Base-by-base conservation (phyloP, 2,888 invertebrate species). In the Ceraclea dissimilis region DNA sequence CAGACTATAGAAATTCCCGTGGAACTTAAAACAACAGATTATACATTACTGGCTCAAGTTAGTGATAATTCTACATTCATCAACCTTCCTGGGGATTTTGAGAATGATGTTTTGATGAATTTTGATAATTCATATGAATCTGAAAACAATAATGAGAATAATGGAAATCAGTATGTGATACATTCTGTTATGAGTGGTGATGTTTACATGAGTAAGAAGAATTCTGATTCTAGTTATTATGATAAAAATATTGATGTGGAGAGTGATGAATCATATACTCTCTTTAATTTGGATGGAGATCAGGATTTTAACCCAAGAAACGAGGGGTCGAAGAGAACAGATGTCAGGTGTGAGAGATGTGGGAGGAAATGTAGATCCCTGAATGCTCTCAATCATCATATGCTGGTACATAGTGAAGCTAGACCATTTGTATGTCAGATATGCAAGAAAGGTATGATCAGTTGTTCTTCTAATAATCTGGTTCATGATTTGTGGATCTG, bases 331-430 rank as follows among this genome's bases (percentile, higher is more conserved):
- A 52, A 31, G 50, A 56, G 49, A 17, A 17, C 34, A 17, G 60
- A 60, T n/a, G 54, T 53, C 17, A 39, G 49, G 2, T 61, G 61
- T 48, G 47, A 48, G 19, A 46, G 56, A 16, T 61, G 61, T 33
- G 51, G 53, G 11, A 50, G 58, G 13, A 55, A 53, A 18, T 61
- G 61, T 44, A 55, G 59, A 34, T 61, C 61, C 19, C 46, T 61
- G 2, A 61, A 61, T 21, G 61, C 61, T 17, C 54, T 61, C 6
- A 61, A 60, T 53, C 61, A 61, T 51, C 61, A 61, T 48, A 61
- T 61, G 61, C 54, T 61, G 18, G 61, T 61, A 17, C 61, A 61
- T 46, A 61, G 61, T 49, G 61, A 61, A 51, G 61, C 55, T 43
- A 55, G 61, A 20, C 61, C 61, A 11, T 60, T 56, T 22, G 59